phyloP scores from a whole-genome alignment of 2,113 vertebrate genomes.

The Ophthalmolycus amberensis region DNA sequence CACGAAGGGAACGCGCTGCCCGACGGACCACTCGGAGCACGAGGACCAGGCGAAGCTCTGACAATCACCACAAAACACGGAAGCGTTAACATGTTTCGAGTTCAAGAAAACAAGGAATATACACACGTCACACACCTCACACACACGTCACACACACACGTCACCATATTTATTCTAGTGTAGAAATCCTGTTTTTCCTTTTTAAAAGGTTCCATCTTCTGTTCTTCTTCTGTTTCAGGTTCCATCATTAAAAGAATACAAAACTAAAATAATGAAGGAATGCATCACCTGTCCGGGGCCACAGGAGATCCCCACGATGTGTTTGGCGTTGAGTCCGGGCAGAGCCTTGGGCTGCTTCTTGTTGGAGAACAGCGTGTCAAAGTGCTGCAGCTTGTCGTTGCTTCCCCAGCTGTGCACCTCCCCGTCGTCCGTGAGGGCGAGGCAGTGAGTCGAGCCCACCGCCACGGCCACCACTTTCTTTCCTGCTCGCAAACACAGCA shows the following conservation, averaged over 20 bases:
- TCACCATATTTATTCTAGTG: too few species aligned
- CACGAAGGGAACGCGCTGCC: slow-evolving; percentile 95
- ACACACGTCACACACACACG: too few species aligned
- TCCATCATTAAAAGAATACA: too few species aligned
- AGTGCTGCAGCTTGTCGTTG: slow-evolving; percentile 98
- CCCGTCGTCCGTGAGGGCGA: slow-evolving; percentile 94
- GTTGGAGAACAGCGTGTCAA: slow-evolving; percentile 94
- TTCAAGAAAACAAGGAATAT: too few species aligned
- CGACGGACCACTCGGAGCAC: slow-evolving; percentile 97
- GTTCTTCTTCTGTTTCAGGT: too few species aligned
- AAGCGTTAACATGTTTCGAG: too few species aligned
- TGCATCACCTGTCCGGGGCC: slow-evolving; percentile 92
- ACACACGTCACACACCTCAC: too few species aligned
- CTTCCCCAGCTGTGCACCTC: slow-evolving; percentile 98
- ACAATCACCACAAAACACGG: slow-evolving; percentile 8
- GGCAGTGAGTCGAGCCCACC: slow-evolving; percentile 96
- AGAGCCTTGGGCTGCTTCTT: slow-evolving; percentile 94
- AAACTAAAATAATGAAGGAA: too few species aligned
- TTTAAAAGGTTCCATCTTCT: too few species aligned
- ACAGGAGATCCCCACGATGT: slow-evolving; percentile 95
- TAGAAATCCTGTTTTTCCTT: too few species aligned
- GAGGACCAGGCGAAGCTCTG: slow-evolving; percentile 97
- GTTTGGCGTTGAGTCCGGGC: slow-evolving; percentile 93
- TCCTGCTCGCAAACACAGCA: slow-evolving; percentile 76
- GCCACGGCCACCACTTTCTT: slow-evolving; percentile 97